Evolutionary conservation across 1,140 invertebrate genomes (phyloP), one percentile per base, ranked within the genome.

Genomic region (Euschistus heros): DNA sequence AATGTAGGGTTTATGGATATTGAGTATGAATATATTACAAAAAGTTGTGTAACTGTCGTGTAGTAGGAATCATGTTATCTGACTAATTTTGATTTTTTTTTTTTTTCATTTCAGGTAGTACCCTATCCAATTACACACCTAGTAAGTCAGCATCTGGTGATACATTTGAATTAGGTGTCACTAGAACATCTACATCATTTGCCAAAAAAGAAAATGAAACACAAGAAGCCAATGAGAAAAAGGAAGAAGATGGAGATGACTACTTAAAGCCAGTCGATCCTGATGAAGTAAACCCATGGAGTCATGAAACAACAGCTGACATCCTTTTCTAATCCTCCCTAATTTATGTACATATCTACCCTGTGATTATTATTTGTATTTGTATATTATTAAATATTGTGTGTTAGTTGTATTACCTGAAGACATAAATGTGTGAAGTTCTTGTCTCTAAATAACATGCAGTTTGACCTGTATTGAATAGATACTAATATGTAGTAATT

Each of bases 151-250:
- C 79, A 66, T 73, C 82, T 67, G 66, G 57, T 18, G 76, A 79
- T 50, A 76, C 79, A n/a, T 85, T 85, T 72, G 81, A 85, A 70
- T 71, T 85, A 65, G 84, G 84, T 44, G 77, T 85, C 13, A 85
- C 83, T n/a, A 76, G 82, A 67, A 73, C 76, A 0, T 44, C 67
- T 8, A 27, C 64, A 68, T 14, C 52, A 73, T 33, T 68, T 70
- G 42, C 70, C 63, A 30, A 60, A 67, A 6, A 27, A 71, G 17
- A 66, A 70, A 59, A 63, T 63, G 26, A 62, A 65, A 18, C 20
- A 14, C 55, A 47, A 37, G 24, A 24, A 27, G n/a, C 55, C 18
- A 47, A 15, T 15, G 54, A 26, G 14, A 17, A 46, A 27, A 22
- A 50, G 17, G 52, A 63, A 30, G 24, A 62, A 26, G 37, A 55